phyloP scores from a whole-genome alignment of 2,888 invertebrate species.

The Vannuccia rotundouncinata region DNA sequence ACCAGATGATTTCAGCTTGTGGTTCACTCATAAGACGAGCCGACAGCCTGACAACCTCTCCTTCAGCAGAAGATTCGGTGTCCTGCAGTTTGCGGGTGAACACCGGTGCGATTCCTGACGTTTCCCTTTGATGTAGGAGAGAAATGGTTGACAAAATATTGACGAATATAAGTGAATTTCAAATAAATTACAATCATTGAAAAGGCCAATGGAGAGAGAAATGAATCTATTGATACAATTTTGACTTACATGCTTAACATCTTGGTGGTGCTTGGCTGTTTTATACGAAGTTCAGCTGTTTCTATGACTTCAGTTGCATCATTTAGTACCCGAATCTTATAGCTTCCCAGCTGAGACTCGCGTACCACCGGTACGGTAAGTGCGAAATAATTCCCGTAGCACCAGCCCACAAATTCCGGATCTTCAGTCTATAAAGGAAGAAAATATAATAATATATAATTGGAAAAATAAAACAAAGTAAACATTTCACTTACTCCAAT shows the following conservation, averaged over 20 bases:
- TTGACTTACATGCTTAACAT: not conserved
- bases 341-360: slow-evolving; percentile 16
- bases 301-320: slow-evolving; percentile 7
- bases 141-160: too few relatives aligned
- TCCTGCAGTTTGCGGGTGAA: slow-evolving; percentile 39
- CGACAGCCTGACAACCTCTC: slow-evolving; percentile 13
- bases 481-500: slow-evolving; percentile 7
- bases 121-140: not conserved
- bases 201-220: not conserved
- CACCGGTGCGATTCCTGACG: slow-evolving; percentile 34
- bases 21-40: slow-evolving; percentile 38
- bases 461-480: not conserved
- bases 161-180: too few relatives aligned
- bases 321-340: slow-evolving; percentile 31
- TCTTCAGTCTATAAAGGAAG: slow-evolving; percentile 20
- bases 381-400: slow-evolving; percentile 31
- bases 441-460: not conserved
- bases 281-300: not conserved
- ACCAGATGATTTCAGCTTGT: slow-evolving; percentile 37
- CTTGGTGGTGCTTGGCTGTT: not conserved
- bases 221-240: not conserved
- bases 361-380: slow-evolving; percentile 31
- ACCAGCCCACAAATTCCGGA: slow-evolving; percentile 29
- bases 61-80: not conserved
- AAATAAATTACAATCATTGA: too few relatives aligned